phyloP scores from a whole-genome alignment of 2,113 vertebrate species.

The Gallinago jamesoni region DNA sequence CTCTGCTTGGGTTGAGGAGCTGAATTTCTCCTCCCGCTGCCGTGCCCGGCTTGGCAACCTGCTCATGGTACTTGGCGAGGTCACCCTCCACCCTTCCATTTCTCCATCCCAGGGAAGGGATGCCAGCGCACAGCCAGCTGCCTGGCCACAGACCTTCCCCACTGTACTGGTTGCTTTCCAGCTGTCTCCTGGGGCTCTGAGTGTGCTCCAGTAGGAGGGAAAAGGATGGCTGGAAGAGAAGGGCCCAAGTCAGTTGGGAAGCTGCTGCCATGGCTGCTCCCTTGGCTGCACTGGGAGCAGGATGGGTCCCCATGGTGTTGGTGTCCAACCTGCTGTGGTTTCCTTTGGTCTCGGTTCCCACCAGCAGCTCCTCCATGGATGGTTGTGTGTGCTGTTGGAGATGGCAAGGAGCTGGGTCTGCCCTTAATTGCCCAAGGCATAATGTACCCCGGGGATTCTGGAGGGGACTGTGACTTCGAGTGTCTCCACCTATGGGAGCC shows the following conservation, averaged over 20 bases:
- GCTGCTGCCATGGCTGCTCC: neutral
- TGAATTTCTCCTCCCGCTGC: neutral
- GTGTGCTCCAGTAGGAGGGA: rapidly evolving
- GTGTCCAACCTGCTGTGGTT: neutral
- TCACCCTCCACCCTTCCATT: neutral
- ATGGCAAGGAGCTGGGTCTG: neutral
- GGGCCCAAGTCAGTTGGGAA: neutral
- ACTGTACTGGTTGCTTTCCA: neutral
- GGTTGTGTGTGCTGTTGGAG: rapidly evolving
- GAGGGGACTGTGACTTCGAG: neutral
- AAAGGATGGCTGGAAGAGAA: neutral
- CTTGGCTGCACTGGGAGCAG: neutral
- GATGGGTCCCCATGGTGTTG: neutral
- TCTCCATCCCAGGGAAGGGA: neutral
- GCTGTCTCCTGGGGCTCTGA: neutral
- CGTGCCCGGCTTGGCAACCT: neutral
- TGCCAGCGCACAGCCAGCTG: neutral
- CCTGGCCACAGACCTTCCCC: neutral
- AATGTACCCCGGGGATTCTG: rapidly evolving
- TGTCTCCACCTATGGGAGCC: rapidly evolving
- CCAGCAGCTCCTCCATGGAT: rapidly evolving
- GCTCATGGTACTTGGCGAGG: rapidly evolving
- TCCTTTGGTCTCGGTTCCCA: neutral
- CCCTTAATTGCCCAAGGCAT: neutral
- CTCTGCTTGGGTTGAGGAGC: neutral